Conservation (phyloP, 1,140 invertebrate genomes). For the Copidosoma floridanum region DNA sequence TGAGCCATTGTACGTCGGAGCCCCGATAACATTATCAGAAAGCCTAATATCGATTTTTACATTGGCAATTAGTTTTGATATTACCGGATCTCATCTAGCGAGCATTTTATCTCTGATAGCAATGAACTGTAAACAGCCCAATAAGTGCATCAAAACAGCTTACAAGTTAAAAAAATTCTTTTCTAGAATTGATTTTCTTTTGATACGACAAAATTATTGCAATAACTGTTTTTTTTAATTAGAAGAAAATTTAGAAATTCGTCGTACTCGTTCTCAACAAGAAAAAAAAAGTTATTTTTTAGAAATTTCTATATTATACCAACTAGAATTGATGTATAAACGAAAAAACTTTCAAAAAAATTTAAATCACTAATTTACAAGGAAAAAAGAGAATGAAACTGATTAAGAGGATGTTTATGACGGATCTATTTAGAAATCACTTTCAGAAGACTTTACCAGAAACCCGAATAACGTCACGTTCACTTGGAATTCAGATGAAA, state of each 20-base stretch:
- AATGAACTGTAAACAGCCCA: no score
- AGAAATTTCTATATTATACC: not conserved
- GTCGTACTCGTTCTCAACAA: no score
- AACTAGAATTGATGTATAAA: not conserved
- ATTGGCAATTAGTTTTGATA: no score
- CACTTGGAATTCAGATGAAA: not conserved
- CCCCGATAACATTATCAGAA: no score
- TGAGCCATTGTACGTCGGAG: no score
- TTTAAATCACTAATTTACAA: not conserved
- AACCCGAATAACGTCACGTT: not conserved
- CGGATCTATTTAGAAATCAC: not conserved
- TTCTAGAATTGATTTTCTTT: no score
- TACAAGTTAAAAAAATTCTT: no score
- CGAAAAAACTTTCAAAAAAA: not conserved
- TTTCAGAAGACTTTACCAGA: not conserved
- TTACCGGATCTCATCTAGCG: no score
- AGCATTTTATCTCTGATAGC: no score
- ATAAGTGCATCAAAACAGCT: no score
- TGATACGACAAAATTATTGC: not conserved
- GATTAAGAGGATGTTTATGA: slow-evolving; percentile 9
- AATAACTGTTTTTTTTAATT: not conserved
- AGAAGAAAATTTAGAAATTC: no score
- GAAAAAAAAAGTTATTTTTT: not conserved
- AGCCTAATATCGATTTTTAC: no score
- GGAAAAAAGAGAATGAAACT: not conserved